These are phyloP conservation scores for Lacanobia wlatinum DNA, from an alignment of 2,888 invertebrate genomes.

Conservation along the genomic window DNA sequence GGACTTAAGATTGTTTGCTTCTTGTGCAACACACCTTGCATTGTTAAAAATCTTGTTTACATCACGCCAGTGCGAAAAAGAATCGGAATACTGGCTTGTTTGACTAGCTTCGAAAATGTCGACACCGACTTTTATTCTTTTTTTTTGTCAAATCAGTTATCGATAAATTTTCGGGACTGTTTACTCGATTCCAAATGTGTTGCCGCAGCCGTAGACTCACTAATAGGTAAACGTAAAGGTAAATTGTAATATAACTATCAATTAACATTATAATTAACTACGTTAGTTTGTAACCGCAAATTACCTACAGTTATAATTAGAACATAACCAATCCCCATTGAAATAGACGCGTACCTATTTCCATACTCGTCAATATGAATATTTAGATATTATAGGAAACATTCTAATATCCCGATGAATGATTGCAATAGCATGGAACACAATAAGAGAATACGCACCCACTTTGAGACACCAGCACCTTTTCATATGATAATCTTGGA, in stretches of 20 bases:
- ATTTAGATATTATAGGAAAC: slow-evolving; percentile 48
- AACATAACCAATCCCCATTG: slow-evolving; percentile 36
- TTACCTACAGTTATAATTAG: slow-evolving; percentile 45
- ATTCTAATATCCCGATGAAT: slow-evolving; percentile 58
- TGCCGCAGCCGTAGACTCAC: neutral
- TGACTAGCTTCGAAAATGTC: slow-evolving; percentile 37
- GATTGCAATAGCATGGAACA: slow-evolving; percentile 52
- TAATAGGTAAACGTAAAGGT: slow-evolving; percentile 20
- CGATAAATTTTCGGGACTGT: slow-evolving; percentile 11
- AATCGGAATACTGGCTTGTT: slow-evolving; percentile 52
- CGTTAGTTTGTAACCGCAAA: slow-evolving; percentile 43
- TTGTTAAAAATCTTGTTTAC: slow-evolving; percentile 79
- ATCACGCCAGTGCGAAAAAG: slow-evolving; percentile 75
- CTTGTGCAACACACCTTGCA: slow-evolving; percentile 68
- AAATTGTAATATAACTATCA: slow-evolving; percentile 34
- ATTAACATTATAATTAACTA: slow-evolving; percentile 30
- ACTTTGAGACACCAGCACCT: slow-evolving; percentile 64
- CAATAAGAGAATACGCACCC: slow-evolving; percentile 59
- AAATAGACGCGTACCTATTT: slow-evolving; percentile 35
- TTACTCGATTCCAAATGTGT: slow-evolving; percentile 3
- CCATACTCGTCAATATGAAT: slow-evolving; percentile 44
- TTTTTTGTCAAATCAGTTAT: slow-evolving; percentile 22
- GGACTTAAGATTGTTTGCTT: slow-evolving; percentile 69
- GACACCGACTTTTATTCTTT: slow-evolving; percentile 38
- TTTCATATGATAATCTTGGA: slow-evolving; percentile 65